Evolutionary conservation across 2,888 invertebrate species (phyloP), one percentile per base, ranked within the genome.

Genomic region (Melinaea menophilus): DNA sequence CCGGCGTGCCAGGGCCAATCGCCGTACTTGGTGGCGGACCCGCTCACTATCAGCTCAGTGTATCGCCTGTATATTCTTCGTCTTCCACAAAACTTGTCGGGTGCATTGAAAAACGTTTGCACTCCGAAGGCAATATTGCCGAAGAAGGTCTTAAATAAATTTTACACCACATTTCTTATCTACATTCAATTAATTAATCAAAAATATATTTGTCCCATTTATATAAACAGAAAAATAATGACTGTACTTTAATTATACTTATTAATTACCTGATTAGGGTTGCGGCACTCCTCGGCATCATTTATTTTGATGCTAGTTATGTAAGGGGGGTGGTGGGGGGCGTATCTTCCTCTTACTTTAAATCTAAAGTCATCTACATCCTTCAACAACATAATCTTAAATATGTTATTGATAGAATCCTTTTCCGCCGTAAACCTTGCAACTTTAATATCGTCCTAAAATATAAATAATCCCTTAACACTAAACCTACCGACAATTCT

Each of bases 1-100:
- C 85, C 86, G 0, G 73, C 77, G 71, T 86, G 87, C 86, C 86
- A 87, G 0, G 86, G 86, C 84, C 84, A 87, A 62, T 86, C 82
- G 4, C 86, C 87, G 2, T 81, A 76, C 46, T 79, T 77, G 0
- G 84, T 79, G 0, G 77, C 71, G 5, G 70, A 63, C 0, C 84
- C 86, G 48, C 76, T 76, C 0, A 82, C 81, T 46, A 88, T 82
- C 3, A 85, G 70, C 54, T 75, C 80, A 0, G 79, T 81, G 77
- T 79, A 47, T 79, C 77, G 1, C 65, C 65, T 0, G 80, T 71
- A 59, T 77, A 65, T 34, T 45, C 33, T 61, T 34, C 67, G 61
- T 56, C 65, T 59, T 4, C 67, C 67, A 33, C 67, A 67, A 58
- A 55, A 56, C 41, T 65, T 60, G 13, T 67, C 61, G 9, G 67